Evolutionary conservation across 1,140 invertebrate genomes (phyloP), one percentile per base, ranked within the genome.

Genomic region (Drosophila tsacasi): DNA sequence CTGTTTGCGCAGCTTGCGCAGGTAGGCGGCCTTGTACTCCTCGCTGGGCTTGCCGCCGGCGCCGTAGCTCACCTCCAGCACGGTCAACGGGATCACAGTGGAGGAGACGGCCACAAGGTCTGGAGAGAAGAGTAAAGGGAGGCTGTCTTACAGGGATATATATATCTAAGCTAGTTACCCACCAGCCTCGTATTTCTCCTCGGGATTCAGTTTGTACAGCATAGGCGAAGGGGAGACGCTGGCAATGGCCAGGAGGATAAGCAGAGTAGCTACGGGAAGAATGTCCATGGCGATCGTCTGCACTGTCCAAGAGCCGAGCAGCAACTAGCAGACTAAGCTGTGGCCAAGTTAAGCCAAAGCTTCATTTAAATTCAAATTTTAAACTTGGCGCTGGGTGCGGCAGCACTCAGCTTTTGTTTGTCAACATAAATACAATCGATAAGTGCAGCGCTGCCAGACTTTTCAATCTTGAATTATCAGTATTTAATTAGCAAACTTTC

Each of bases 41-140:
- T 93, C 92, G 40, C 83, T 92, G 4, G 91, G 89, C 25, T 93
- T 92, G 15, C 89, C 91, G 10, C 86, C 91, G 23, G 83, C 58
- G 1, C 91, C 91, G 46, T 92, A 93, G 72, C 93, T 93, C 1
- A 95, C 94, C 86, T 95, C 95, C 73, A 95, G 95, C 23, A 94
- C 94, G 0, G 94, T 94, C 15, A 95, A 71, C 17, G 95, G 95
- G 61, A 95, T 95, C 2, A 95, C 95, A 0, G 95, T 95, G 2
- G 95, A 95, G 0, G 95, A 95, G 4, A 95, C 94, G 5, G 95
- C 93, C 49, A 95, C 93, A 74, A 95, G 93, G 78, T 95, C 95
- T 95, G 76, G 12, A 39, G 46, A 21, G 90, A 82, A 79, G 81
- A n/a, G 12, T 5, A 35, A n/a, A 32, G 9, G 12, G 32, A 57